Base-by-base conservation (phyloP, 2,113 vertebrate species). In the Barbus barbus region DNA sequence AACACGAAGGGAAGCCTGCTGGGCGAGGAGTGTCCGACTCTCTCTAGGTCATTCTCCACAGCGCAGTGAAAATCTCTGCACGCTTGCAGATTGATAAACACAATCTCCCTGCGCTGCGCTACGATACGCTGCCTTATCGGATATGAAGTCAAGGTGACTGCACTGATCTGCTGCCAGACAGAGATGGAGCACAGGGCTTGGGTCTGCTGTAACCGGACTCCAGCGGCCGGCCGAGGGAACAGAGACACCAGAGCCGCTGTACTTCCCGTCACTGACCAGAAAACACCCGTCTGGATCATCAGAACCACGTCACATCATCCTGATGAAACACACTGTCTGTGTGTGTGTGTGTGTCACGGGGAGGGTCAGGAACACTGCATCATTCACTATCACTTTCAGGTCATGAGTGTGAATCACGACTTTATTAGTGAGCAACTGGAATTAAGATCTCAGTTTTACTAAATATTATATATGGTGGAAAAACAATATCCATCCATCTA, bases 191-290 rank as follows among this genome's bases (percentile, higher is more conserved):
- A n/a, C n/a, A n/a, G n/a, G n/a, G n/a, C n/a, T n/a, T n/a, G n/a
- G n/a, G n/a, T n/a, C 73, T 78, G 74, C 61, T 24, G 63, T 77
- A 86, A 86, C 38, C 38, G 72, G 61, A 83, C 73, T 58, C 67
- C 36, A 38, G 28, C 44, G 33, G 63, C 65, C 69, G n/a, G n/a
- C 65, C 1, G 41, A 51, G 28, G 28, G 78, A 44, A 36, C 36
- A 77, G 44, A 46, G 44, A 46, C 13, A 38, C 74, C 56, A 60
- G 56, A 24, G 56, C 51, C 51, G 48, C 53, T 3, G 53, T 8
- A 9, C n/a, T 56, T 8, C 8, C 53, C n/a, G 53, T 3, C 53
- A n/a, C 53, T 56, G 53, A 56, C 53, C 13, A 4, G n/a, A n/a
- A n/a, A n/a, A n/a, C n/a, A n/a, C n/a, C n/a, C n/a, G 56, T 26